Conservation (phyloP, 1,140 invertebrate genomes). For the Drosophila jambulina region DNA sequence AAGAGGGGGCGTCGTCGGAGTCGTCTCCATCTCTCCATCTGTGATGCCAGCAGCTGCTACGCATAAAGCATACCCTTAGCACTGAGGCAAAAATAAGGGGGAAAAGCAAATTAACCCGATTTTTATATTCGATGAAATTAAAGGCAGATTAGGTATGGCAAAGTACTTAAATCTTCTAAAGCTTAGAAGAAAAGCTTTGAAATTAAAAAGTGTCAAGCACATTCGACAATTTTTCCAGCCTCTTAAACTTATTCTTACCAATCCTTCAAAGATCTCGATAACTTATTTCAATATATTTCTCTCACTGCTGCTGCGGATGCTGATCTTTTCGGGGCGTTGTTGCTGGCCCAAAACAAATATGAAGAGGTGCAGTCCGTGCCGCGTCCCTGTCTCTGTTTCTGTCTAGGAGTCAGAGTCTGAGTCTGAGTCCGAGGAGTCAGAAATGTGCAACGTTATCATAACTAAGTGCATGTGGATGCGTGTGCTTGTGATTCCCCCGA, state of each 20-base stretch:
- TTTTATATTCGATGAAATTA: neutral
- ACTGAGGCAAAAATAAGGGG: slow-evolving; percentile 15
- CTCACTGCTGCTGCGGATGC: slow-evolving; percentile 49
- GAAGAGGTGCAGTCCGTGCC: slow-evolving; percentile 37
- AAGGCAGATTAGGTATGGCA: neutral
- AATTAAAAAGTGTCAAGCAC: neutral
- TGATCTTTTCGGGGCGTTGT: slow-evolving; percentile 52
- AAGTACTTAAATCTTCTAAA: neutral
- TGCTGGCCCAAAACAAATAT: slow-evolving; percentile 76
- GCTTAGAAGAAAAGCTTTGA: neutral
- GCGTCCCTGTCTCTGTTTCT: slow-evolving; percentile 20
- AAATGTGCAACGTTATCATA: slow-evolving; percentile 83
- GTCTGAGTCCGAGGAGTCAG: slow-evolving; percentile 38
- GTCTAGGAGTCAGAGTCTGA: slow-evolving; percentile 14
- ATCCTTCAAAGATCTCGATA: neutral
- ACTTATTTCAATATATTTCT: slow-evolving; percentile 6
- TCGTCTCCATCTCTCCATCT: slow-evolving; percentile 67
- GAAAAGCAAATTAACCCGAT: neutral
- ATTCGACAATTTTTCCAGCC: too few species aligned
- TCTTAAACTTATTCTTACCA: neutral
- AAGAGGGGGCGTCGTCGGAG: slow-evolving; percentile 75
- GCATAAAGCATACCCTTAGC: slow-evolving; percentile 70
- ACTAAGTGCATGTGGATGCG: slow-evolving; percentile 80
- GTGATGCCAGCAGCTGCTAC: slow-evolving; percentile 71
- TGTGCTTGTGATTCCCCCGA: slow-evolving; percentile 64